Evolutionary conservation across 2,888 invertebrate genomes (phyloP).

Genomic region (Rhynchonema sp.): DNA sequence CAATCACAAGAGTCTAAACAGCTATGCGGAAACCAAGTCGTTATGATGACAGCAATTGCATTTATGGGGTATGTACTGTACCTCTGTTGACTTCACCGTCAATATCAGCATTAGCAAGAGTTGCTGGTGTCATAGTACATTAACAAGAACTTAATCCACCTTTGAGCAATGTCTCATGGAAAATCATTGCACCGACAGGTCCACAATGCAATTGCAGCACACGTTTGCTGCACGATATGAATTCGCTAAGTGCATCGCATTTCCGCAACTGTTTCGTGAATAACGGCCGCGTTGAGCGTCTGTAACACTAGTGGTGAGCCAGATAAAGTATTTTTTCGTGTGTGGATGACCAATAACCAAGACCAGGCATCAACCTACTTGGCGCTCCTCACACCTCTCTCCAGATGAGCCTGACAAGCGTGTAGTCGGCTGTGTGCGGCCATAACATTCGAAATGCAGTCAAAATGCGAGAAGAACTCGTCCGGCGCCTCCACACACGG

Average conservation of each 20-base stretch:
- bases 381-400: background rate
- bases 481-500: background rate
- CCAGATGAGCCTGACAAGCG: background rate
- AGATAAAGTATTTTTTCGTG: too few species aligned
- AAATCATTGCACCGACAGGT: background rate
- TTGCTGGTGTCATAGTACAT: too few species aligned
- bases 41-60: too few species aligned
- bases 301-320: too few species aligned
- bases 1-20: too few species aligned
- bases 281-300: background rate
- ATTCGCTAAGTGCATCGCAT: background rate
- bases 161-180: background rate
- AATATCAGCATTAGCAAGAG: too few species aligned
- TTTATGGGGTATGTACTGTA: too few species aligned
- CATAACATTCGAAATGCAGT: background rate
- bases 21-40: too few species aligned
- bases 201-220: background rate
- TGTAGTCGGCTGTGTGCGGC: background rate
- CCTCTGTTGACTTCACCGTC: too few species aligned
- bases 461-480: background rate
- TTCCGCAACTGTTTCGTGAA: background rate
- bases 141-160: too few species aligned
- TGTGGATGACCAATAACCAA: too few species aligned
- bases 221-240: background rate
- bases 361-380: too few species aligned